A percentile compares a stretch with the other conserved stretches of the same genome.
phyloP scores from a whole-genome alignment of 1,140 invertebrate genomes.

The Araneus ventricosus region DNA sequence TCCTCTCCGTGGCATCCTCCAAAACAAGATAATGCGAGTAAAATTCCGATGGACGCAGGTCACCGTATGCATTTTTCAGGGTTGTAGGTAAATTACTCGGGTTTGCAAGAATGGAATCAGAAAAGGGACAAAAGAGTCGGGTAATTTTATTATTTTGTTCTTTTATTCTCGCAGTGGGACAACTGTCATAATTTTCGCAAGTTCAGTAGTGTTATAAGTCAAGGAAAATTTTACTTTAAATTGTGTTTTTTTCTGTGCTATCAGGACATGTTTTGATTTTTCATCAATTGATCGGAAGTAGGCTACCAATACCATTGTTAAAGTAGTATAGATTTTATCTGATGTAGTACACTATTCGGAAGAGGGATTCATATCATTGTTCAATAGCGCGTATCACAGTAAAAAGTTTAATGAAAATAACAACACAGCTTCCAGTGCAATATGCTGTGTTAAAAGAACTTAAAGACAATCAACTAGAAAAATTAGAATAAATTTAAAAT shows the following conservation, averaged over 20 bases:
- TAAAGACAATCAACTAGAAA: too few species aligned
- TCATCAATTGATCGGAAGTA: neutral
- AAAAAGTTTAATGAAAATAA: too few species aligned
- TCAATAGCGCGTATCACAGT: too few species aligned
- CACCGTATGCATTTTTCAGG: neutral
- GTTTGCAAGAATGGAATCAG: neutral
- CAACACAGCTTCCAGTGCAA: too few species aligned
- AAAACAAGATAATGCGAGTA: neutral
- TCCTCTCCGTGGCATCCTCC: neutral
- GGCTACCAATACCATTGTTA: neutral
- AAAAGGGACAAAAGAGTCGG: neutral
- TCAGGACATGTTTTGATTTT: neutral
- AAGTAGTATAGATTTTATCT: neutral
- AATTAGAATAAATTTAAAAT: too few species aligned
- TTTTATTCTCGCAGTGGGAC: neutral
- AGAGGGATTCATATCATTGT: too few species aligned
- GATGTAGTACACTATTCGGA: too few species aligned
- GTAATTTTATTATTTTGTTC: neutral
- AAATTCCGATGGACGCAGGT: neutral
- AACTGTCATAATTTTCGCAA: neutral
- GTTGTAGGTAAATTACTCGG: neutral
- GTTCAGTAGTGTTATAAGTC: neutral
- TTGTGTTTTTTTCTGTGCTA: conserved; percentile 4
- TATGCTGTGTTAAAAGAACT: too few species aligned
- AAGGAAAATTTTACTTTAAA: neutral